Base-by-base conservation (phyloP, 2,113 vertebrate species). In the Ginglymostoma cirratum region DNA sequence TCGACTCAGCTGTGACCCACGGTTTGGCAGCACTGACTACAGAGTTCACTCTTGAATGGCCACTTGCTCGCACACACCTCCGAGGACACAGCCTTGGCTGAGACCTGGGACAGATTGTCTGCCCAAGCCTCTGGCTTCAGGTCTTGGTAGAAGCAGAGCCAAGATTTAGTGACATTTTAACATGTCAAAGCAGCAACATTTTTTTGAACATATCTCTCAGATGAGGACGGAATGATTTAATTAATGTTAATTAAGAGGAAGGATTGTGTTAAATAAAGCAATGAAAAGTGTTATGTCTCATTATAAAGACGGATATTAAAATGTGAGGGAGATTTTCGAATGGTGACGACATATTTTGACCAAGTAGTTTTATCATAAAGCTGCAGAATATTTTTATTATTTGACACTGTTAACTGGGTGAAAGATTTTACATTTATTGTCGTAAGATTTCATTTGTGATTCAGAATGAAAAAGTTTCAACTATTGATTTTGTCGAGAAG, bases 141-240 rank as follows among this genome's bases (percentile, higher is more conserved):
- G 1, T 2, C 34, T 92, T 38, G 38, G 55, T 61, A 66, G 61
- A 66, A 66, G 7, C 30, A 66, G 55, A 92, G 14, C 61, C 21
- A n/a, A 34, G 5, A 66, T 38, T 38, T 66, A 92, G 34, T 66
- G 89, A 66, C 21, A 14, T 38, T 66, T 17, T 30, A 38, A 92
- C n/a, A 38, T 65, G 89, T 17, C 61, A 66, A 65, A 24, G 89
- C 30, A 66, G 89, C n/a, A 66, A 66, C n/a, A 92, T 38, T 92
- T 66, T 61, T 92, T 90, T 65, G 55, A 61, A 90, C 87, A 92
- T 92, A 30, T 65, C 55, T 93, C 61, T 17, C 61, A 93, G 89
- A 93, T 23, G 65, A 65, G 19, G 61, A 90, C 8, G 34, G 14
- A 90, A 52, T 3, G 89, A 67, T 66, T 93, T 93, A n/a, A 90